Conservation (phyloP, 2,797 vertebrate genomes). For the Xiphorhynchus erythropygius region DNA sequence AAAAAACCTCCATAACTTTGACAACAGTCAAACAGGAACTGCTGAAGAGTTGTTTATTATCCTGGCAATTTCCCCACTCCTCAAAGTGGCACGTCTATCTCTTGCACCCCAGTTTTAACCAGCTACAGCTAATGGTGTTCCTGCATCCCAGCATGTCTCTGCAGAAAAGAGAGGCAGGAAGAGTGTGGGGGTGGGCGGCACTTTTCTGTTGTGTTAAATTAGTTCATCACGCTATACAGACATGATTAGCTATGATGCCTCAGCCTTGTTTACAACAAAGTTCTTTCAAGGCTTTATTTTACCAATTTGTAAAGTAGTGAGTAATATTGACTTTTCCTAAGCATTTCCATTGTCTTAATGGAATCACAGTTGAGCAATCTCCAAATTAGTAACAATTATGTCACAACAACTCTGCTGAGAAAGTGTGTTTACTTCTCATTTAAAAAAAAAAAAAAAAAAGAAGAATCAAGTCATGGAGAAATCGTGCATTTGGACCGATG, state of each 20-base stretch:
- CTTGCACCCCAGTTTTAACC: background rate
- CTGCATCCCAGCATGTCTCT: fast-evolving
- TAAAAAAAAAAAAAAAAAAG: background rate
- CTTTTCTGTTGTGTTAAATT: background rate
- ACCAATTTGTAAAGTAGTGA: background rate
- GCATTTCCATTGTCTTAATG: background rate
- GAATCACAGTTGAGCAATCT: background rate
- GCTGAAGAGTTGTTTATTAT: background rate
- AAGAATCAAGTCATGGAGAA: background rate
- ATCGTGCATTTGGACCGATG: fast-evolving
- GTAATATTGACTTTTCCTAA: background rate
- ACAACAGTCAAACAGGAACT: background rate
- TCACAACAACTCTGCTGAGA: background rate
- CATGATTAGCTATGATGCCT: background rate
- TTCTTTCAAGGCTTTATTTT: background rate
- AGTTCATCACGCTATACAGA: background rate
- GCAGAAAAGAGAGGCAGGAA: background rate
- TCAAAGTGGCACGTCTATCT: background rate
- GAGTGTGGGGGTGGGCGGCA: background rate
- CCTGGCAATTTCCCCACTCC: background rate
- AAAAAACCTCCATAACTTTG: conserved; percentile 11
- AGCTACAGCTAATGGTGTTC: background rate
- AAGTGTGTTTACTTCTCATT: background rate
- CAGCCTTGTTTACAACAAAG: background rate
- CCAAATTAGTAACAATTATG: background rate